Conservation (phyloP, 2,888 invertebrate genomes). For the Xestia sexstrigata region DNA sequence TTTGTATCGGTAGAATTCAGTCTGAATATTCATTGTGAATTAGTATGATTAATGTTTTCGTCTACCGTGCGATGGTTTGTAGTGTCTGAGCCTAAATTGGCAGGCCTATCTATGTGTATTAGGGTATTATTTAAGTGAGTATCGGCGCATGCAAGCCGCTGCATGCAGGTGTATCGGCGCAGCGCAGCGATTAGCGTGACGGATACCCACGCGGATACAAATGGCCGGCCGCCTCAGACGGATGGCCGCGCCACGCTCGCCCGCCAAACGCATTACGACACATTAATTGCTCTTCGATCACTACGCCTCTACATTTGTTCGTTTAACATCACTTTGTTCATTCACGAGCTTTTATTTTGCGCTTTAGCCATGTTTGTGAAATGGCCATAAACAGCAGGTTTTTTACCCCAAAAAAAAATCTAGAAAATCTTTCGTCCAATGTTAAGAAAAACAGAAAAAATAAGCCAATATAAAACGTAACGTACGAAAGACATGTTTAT, state of each 20-base stretch:
- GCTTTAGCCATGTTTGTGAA: constrained; percentile 8
- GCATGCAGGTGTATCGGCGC: constrained; percentile 82
- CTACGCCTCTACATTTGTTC: constrained; percentile 74
- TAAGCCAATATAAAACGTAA: constrained; percentile 41
- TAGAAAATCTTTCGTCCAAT: constrained; percentile 1
- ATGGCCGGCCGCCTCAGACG: constrained; percentile 84
- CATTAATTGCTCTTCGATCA: constrained; percentile 84
- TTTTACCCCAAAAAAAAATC: constrained; percentile 13
- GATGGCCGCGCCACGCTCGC: constrained; percentile 76
- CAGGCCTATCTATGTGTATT: constrained; percentile 1
- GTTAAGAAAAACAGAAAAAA: constrained; percentile 32
- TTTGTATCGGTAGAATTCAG: constrained; percentile 36
- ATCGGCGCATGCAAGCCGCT: constrained; percentile 65
- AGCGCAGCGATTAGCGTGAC: constrained; percentile 87
- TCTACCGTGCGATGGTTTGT: constrained; percentile 4
- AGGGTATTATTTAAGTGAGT: constrained; percentile 40
- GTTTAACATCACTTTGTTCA: constrained; percentile 56
- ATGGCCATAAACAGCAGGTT: background rate
- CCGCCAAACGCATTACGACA: constrained; percentile 77
- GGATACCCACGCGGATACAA: constrained; percentile 83
- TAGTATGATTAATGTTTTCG: constrained; percentile 6
- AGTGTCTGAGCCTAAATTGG: constrained; percentile 9
- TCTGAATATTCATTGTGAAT: constrained; percentile 20
- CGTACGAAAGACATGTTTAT: constrained; percentile 49
- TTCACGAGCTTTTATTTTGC: constrained; percentile 34